Percentiles rank a stretch among this genome's conserved stretches.
Evolutionary conservation across 2,888 invertebrate species (phyloP).

Genomic region (Epicampocera succincta): DNA sequence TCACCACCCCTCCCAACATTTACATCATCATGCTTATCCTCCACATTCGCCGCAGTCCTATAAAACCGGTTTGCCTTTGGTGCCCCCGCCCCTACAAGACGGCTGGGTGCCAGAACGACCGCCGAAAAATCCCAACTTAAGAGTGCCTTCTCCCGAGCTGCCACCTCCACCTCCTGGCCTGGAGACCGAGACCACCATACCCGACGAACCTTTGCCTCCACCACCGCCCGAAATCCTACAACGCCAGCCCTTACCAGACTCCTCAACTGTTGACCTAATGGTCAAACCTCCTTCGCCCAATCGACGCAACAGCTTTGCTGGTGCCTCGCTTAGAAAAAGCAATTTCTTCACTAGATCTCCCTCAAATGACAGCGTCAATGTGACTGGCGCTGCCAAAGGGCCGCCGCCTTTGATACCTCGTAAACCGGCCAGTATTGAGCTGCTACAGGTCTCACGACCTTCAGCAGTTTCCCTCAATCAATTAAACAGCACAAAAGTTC

Average conservation of each 20-base stretch:
- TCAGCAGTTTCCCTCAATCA: constrained; percentile 73
- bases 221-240: constrained; percentile 81
- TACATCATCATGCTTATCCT: constrained; percentile 18
- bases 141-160: constrained; percentile 82
- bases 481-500: constrained; percentile 74
- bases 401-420: constrained; percentile 80
- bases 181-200: constrained; percentile 76
- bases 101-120: constrained; percentile 88
- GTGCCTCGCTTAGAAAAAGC: constrained; percentile 79
- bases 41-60: constrained; percentile 35
- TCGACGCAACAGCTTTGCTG: constrained; percentile 81
- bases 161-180: constrained; percentile 80
- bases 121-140: constrained; percentile 88
- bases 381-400: constrained; percentile 29
- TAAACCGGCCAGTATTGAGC: constrained; percentile 77
- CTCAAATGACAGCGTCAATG: constrained; percentile 53
- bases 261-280: constrained; percentile 19
- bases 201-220: constrained; percentile 81
- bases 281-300: constrained; percentile 78
- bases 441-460: constrained; percentile 77
- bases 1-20: constrained; percentile 50
- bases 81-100: constrained; percentile 83
- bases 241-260: constrained; percentile 69
- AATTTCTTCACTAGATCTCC: constrained; percentile 63
- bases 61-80: constrained; percentile 21